Evolutionary conservation across 1,140 invertebrate genomes (phyloP).

Genomic region (Steinernema feltiae): DNA sequence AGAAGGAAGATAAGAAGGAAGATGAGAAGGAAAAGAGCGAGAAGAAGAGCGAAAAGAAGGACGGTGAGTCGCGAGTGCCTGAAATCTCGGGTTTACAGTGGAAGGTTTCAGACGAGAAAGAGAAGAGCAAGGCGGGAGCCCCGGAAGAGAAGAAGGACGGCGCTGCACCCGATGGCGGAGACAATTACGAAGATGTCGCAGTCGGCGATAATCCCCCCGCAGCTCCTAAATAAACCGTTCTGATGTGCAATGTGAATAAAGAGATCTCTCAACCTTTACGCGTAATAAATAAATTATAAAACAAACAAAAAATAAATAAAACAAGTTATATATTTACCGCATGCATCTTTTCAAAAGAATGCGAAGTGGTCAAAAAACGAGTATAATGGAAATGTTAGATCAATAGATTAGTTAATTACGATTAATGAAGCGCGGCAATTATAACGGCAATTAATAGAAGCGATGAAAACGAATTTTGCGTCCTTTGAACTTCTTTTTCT

Average conservation of each 20-base stretch:
- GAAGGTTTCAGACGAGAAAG: neutral
- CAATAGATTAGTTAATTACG: too few relatives aligned
- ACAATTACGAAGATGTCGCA: slow-evolving; percentile 7
- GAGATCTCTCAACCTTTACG: neutral
- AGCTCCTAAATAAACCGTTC: neutral
- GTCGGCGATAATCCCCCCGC: neutral
- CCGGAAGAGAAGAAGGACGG: neutral
- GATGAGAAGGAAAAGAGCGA: neutral
- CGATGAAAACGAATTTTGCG: too few relatives aligned
- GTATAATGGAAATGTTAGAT: too few relatives aligned
- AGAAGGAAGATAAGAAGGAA: neutral
- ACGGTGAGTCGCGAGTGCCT: neutral
- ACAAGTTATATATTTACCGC: too few relatives aligned
- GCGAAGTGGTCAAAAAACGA: too few relatives aligned
- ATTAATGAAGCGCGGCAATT: too few relatives aligned
- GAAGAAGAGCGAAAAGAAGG: neutral
- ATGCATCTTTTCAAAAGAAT: too few relatives aligned
- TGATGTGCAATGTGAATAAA: neutral
- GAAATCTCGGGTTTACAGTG: neutral
- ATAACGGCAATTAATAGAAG: too few relatives aligned
- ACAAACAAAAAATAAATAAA: too few relatives aligned
- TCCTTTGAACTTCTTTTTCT: too few relatives aligned
- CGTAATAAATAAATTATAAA: too few relatives aligned
- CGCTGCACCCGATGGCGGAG: neutral
- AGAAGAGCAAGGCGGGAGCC: neutral